Evolutionary conservation across 2,113 vertebrate genomes (phyloP), one percentile per base, ranked within the genome.

Genomic region (Grus americana): DNA sequence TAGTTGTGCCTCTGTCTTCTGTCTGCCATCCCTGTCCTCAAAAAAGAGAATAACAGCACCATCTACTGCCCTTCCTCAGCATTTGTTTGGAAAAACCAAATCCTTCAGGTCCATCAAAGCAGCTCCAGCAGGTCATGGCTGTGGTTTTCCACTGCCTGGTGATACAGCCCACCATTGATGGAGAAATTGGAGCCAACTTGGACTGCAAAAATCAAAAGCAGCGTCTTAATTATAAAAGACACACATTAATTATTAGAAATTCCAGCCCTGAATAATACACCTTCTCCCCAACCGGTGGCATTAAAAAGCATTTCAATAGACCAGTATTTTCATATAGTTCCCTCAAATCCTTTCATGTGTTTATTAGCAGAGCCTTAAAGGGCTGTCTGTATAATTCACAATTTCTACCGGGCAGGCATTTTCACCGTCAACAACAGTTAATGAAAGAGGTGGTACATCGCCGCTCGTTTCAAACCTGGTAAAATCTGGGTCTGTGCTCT

Each of bases 41-140:
- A 97, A 96, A 96, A 81, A 67, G 95, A 97, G 96, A 95, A 90
- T 94, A 91, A 96, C 86, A 92, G 96, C 97, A 97, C 97, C 97
- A 97, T 94, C 97, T 97, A 95, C 94, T 96, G 97, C 44, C 79
- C 11, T 52, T 73, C 40, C 14, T 42, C 6, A 36, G 88, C 63
- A 94, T 32, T 42, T 57, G n/a, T 92, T 58, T 38, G 74, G 46
- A 54, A 61, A 91, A 85, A 22, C 11, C 58, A 17, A 74, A 72
- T 12, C 40, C 23, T 38, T 10, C 70, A 12, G 40, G 67, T 71
- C 65, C 68, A 29, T 3, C 66, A 21, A 23, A 49, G 38, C 72
- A 21, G 24, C n/a, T 75, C 57, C 84, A 42, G 65, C 62, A 54
- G 47, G 29, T 67, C 86, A 3, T 2, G 49, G 80, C 40, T 22